These are phyloP conservation scores for Lasiurus borealis DNA, from an alignment of 2,113 vertebrate genomes.

Conservation along the genomic window DNA sequence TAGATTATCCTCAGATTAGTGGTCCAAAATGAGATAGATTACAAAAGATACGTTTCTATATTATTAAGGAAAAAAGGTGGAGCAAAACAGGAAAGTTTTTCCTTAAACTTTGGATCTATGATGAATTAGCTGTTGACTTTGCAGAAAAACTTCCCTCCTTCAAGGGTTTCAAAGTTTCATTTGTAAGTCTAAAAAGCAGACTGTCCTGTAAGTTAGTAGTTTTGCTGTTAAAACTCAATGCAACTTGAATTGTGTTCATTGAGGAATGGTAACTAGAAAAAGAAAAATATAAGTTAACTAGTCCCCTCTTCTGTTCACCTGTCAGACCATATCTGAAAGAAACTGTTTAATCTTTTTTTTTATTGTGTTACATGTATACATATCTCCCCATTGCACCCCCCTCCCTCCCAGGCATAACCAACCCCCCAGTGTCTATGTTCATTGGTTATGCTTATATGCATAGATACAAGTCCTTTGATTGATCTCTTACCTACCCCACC, in stretches of 20 bases:
- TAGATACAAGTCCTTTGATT: too few species aligned
- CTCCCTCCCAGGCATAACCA: too few species aligned
- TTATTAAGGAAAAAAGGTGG: slow-evolving; percentile 3
- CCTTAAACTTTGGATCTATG: not conserved
- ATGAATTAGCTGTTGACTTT: slow-evolving; percentile 45
- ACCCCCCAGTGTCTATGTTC: too few species aligned
- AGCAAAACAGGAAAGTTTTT: not conserved
- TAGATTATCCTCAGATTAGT: not conserved
- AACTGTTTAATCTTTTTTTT: not conserved
- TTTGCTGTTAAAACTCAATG: not conserved
- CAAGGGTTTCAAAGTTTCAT: not conserved
- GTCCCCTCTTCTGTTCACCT: not conserved
- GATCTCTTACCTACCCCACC: too few species aligned
- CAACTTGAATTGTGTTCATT: not conserved
- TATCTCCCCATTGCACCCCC: too few species aligned
- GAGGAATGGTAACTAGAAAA: not conserved
- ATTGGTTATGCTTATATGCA: too few species aligned
- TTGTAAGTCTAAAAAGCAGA: not conserved
- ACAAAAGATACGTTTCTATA: not conserved
- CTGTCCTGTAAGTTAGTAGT: not conserved
- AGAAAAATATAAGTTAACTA: not conserved
- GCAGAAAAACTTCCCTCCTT: not conserved
- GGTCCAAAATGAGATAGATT: not conserved
- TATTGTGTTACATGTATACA: too few species aligned
- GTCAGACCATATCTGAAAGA: too few species aligned